Percentiles rank a stretch among this genome's conserved stretches.
Conservation (phyloP, 2,113 vertebrate species). For the Coreoperca whiteheadi region DNA sequence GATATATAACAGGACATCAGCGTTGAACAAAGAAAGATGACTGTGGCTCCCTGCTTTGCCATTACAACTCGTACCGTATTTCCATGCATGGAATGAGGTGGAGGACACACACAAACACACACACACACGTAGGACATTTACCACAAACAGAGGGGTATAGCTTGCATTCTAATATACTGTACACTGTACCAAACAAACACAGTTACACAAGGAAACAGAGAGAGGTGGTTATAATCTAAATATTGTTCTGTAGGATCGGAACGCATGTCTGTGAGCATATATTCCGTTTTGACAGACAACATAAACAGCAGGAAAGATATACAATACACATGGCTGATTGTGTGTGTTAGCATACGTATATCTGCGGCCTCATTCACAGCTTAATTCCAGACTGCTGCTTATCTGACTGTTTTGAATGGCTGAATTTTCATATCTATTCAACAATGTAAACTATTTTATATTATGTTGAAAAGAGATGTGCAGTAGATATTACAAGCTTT, state of each 20-base stretch:
- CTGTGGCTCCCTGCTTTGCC: conserved; percentile 66
- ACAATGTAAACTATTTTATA: background rate
- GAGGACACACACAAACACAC: conserved; percentile 3
- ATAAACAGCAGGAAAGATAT: conserved; percentile 35
- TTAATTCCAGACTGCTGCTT: conserved; percentile 9
- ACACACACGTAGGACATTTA: background rate
- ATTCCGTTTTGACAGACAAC: conserved; percentile 54
- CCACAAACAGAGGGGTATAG: background rate
- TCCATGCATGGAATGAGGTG: conserved; percentile 33
- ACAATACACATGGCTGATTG: conserved; percentile 3
- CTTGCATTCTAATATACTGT: conserved; percentile 13
- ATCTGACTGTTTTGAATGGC: conserved; percentile 10
- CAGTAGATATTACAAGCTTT: background rate
- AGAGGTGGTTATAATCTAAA: conserved; percentile 65
- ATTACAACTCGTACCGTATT: conserved; percentile 71
- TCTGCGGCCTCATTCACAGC: conserved; percentile 25
- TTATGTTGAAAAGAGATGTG: background rate
- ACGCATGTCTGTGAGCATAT: conserved; percentile 47
- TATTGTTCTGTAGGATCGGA: conserved; percentile 61
- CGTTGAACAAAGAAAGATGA: conserved; percentile 84
- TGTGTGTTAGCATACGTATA: background rate
- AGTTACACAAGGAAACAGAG: conserved; percentile 36
- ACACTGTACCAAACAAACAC: conserved; percentile 24
- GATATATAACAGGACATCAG: conserved; percentile 84
- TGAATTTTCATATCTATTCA: background rate